These are phyloP conservation scores for Muscina levida DNA, from an alignment of 2,888 invertebrate species.

Conservation along the genomic window DNA sequence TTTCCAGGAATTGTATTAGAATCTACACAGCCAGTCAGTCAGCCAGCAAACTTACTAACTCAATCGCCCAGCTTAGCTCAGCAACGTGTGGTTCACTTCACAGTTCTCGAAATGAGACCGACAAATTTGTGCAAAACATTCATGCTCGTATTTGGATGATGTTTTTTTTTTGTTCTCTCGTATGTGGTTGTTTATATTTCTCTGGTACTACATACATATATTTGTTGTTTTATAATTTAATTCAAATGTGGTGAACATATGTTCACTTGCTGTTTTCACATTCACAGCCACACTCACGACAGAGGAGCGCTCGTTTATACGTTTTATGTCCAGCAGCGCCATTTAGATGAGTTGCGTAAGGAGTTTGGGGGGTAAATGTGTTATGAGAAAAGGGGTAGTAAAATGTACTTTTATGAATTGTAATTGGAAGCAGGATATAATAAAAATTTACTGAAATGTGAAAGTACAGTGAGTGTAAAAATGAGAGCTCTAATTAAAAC, in stretches of 20 bases:
- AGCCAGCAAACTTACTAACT: neutral
- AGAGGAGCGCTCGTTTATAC: no score
- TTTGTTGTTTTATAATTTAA: slow-evolving; percentile 65
- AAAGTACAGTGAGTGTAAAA: no score
- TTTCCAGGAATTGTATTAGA: slow-evolving; percentile 64
- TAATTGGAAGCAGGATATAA: no score
- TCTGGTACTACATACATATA: neutral
- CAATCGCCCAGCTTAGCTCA: slow-evolving; percentile 41
- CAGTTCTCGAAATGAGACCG: slow-evolving; percentile 32
- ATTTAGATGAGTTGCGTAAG: no score
- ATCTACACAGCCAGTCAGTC: slow-evolving; percentile 24
- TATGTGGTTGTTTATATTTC: slow-evolving; percentile 6
- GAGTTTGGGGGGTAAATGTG: no score
- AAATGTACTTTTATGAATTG: no score
- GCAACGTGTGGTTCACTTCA: slow-evolving; percentile 17
- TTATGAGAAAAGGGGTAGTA: no score
- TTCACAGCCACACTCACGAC: neutral
- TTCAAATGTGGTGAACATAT: slow-evolving; percentile 75
- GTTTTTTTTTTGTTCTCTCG: slow-evolving; percentile 24
- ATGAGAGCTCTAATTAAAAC: no score
- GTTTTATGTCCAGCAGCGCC: neutral
- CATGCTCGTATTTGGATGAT: slow-evolving; percentile 28
- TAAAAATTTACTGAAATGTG: no score
- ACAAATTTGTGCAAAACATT: slow-evolving; percentile 37
- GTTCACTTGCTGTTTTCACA: slow-evolving; percentile 47